Percentiles rank a stretch among this genome's conserved stretches.
Evolutionary conservation across 2,797 vertebrate genomes (phyloP).

Genomic region (Cephalopachus bancanus): DNA sequence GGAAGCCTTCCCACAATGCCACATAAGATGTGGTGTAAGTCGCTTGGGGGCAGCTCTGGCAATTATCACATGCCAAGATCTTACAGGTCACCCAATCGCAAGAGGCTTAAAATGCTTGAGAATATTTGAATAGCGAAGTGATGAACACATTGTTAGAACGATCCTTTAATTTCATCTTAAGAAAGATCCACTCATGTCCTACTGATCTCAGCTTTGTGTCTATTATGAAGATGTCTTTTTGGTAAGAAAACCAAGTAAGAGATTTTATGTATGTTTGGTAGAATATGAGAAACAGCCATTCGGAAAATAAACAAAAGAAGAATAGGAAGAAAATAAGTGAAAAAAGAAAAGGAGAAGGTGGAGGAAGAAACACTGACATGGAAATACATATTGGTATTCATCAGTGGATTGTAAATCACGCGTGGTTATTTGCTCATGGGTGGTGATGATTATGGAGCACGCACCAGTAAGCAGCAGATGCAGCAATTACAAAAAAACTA

Average conservation of each 20-base stretch:
- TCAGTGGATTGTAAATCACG: conserved; percentile 5
- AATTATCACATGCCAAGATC: conserved; percentile 86
- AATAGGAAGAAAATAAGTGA: conserved; percentile 50
- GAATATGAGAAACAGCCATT: conserved; percentile 59
- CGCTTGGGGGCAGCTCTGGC: conserved; percentile 81
- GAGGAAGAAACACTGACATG: neutral
- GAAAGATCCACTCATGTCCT: conserved; percentile 2
- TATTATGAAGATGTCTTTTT: conserved; percentile 13
- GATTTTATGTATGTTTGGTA: conserved; percentile 49
- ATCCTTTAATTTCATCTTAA: conserved; percentile 76
- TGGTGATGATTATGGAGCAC: neutral
- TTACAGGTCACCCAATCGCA: conserved; percentile 76
- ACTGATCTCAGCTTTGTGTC: neutral
- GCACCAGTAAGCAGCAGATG: neutral
- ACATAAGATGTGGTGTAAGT: conserved; percentile 85
- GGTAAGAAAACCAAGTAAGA: conserved; percentile 19
- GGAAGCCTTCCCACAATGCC: conserved; percentile 88
- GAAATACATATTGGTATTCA: neutral
- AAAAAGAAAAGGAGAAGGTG: neutral
- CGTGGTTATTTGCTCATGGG: neutral
- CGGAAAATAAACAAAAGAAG: conserved; percentile 48
- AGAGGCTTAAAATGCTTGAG: conserved; percentile 77
- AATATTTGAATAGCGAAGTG: conserved; percentile 79
- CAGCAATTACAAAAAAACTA: neutral
- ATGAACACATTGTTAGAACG: conserved; percentile 68